Base-by-base conservation (phyloP, 2,113 vertebrate species). In the Brachyhypopomus gauderio region DNA sequence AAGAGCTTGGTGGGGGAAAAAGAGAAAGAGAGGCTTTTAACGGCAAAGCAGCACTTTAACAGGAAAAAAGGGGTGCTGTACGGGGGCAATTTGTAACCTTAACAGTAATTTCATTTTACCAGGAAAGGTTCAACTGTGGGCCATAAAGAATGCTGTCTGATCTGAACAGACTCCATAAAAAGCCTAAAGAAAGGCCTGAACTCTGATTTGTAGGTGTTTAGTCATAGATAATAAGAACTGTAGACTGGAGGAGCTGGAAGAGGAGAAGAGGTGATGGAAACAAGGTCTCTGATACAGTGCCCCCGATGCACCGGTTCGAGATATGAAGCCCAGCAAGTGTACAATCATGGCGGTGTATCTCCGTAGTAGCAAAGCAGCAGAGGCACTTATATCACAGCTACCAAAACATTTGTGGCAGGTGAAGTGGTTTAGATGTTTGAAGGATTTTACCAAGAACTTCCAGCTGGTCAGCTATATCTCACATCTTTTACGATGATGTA, bases 11-110 rank as follows among this genome's bases (percentile, higher is more conserved):
- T 14, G 45, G 45, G 45, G 45, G 45, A 11, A 14, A n/a, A 16
- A 80, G 19, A 38, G 74, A 60, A 66, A 69, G 45, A 77, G 38
- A 38, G 75, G 70, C 17, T 62, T 85, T 63, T 79, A 62, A 69
- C 23, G 2, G 20, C 4, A 80, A 30, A 78, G 79, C 75, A 66
- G 72, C 62, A 56, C 59, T 20, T 27, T 30, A 23, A 23, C 41
- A 23, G 27, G 14, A 70, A 81, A 70, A 41, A n/a, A 70, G 45
- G 45, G 45, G 66, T 41, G 66, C 66, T 22, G n/a, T 70, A 22
- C 22, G 36, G 63, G 30, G 70, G 34, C 34, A 71, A 59, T 70
- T 48, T 82, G 25, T 71, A 27, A 71, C 38, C 48, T 45, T 72
- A 60, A 48, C 22, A 27, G 67, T 79, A 20, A 79, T 79, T 71